Evolutionary conservation across 2,113 vertebrate species (phyloP).

Genomic region (Eleginops maclovinus): DNA sequence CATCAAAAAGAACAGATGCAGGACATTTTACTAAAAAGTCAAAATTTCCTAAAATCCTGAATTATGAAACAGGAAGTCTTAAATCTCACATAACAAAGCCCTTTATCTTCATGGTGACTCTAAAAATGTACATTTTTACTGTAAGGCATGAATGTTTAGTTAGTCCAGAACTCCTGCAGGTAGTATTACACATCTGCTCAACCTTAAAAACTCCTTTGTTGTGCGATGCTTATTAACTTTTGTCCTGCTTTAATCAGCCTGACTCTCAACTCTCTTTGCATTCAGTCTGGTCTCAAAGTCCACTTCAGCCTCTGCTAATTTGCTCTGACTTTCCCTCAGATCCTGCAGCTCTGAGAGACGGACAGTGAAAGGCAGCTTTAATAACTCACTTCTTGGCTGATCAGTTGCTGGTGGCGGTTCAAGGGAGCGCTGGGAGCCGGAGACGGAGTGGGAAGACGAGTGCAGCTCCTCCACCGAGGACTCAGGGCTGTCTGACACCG

Average conservation of each 20-base stretch:
- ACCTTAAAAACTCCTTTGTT: neutral
- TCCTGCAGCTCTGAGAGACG: constrained; percentile 15
- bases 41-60: too few species aligned
- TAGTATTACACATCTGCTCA: constrained; percentile 1
- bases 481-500: constrained; percentile 85
- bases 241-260: constrained; percentile 16
- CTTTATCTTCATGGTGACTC: neutral
- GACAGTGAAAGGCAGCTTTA: constrained; percentile 22
- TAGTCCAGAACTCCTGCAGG: neutral
- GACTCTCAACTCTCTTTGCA: constrained; percentile 18
- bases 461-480: constrained; percentile 85
- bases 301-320: constrained; percentile 22
- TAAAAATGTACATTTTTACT: neutral
- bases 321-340: constrained; percentile 37
- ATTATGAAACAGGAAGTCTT: neutral
- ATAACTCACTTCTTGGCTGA: constrained; percentile 71
- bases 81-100: neutral
- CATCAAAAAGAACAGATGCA: neutral
- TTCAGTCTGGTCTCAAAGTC: constrained; percentile 18
- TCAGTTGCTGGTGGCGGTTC: constrained; percentile 55
- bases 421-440: constrained; percentile 79
- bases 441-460: constrained; percentile 79
- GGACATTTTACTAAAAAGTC: too few species aligned
- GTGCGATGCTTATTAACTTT: neutral
- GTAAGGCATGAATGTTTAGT: neutral